Base-by-base conservation (phyloP, 2,797 vertebrate genomes). In the Decapterus maruadsi region DNA sequence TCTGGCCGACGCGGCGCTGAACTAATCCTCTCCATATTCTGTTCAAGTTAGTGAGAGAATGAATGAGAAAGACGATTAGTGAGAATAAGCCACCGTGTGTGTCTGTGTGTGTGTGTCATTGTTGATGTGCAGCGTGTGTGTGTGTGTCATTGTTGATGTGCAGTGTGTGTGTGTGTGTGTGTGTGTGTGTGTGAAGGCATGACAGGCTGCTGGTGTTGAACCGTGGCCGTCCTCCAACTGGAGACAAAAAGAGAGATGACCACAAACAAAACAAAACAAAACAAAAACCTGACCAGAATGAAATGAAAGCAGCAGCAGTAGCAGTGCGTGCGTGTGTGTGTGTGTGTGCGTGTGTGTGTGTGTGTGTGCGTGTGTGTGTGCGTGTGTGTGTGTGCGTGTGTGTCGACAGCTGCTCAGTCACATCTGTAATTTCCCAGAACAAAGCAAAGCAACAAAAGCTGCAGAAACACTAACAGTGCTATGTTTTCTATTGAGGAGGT, bases 1-100 rank as follows among this genome's bases (percentile, higher is more conserved):
- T 87, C 72, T 84, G 82, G 72, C n/a, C 65, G n/a, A n/a, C n/a
- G n/a, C 61, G 50, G 34, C 2, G n/a, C 29, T 26, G 46, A 75
- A 62, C 19, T 82, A 85, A 90, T 90, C 86, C 78, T 4, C 5
- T 82, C 70, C 84, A 87, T 85, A 84, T 90, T 87, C 82, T 77
- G 74, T 81, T 81, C 31, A 60, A 77, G 73, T 83, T 55, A 73
- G 66, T 31, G 43, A 61, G 65, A 72, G 60, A 87, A 87, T 72
- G 75, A 81, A 80, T 71, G 69, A 71, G 58, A 68, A 79, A 75
- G 81, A 81, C 48, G 81, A 87, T 87, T 87, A 86, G 56, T 3
- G 63, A 75, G 64, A 48, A 42, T 77, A 87, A 85, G 79, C 77
- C 63, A 55, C 26, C 3, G 43, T 50, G 58, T 57, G 64, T 76